phyloP scores from a whole-genome alignment of 2,888 invertebrate genomes.

The Hyppa rectilinea region DNA sequence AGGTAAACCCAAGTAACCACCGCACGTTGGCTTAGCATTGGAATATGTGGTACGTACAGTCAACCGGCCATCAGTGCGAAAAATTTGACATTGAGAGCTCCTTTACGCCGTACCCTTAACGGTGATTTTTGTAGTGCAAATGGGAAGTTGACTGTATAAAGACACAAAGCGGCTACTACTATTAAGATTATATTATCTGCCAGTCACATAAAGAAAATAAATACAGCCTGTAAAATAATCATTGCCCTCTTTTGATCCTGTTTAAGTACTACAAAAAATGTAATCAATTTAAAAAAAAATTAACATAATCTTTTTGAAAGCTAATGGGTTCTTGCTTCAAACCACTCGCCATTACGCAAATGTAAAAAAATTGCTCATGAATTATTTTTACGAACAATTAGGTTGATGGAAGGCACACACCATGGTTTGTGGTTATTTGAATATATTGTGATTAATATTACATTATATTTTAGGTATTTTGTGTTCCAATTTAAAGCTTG shows the following conservation, averaged over 20 bases:
- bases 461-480: not conserved
- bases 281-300: conserved; percentile 57
- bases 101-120: not conserved
- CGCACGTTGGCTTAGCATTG: not conserved
- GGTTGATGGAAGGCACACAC: conserved; percentile 23
- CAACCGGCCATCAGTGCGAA: not conserved
- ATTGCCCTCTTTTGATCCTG: not conserved
- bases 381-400: conserved; percentile 38
- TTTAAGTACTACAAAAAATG: conserved; percentile 19
- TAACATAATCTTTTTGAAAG: conserved; percentile 59
- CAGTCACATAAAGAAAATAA: not conserved
- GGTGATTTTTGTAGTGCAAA: not conserved
- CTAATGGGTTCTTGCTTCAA: conserved; percentile 49
- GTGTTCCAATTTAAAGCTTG: not conserved
- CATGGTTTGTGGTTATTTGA: not conserved
- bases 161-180: not conserved
- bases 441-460: not conserved
- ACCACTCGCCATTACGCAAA: conserved; percentile 45
- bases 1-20: not conserved
- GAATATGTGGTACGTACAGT: not conserved
- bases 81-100: not conserved
- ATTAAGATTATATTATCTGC: not conserved
- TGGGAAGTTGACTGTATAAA: not conserved
- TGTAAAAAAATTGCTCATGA: conserved; percentile 29
- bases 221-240: not conserved